Conservation (phyloP, 2,797 vertebrate genomes). For the Clarias platycephalus region DNA sequence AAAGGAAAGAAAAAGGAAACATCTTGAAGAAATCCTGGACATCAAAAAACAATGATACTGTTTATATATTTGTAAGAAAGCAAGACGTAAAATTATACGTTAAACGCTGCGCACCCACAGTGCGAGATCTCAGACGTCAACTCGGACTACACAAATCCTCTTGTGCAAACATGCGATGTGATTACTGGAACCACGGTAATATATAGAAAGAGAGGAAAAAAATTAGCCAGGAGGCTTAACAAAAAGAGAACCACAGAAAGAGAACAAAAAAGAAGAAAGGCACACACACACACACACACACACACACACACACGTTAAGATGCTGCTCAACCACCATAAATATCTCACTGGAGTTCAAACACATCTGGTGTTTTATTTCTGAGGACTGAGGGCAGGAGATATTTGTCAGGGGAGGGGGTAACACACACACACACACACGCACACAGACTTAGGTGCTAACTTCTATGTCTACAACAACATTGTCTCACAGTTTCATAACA, state of each 20-base stretch:
- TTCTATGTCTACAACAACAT: neutral
- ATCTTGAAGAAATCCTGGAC: slow-evolving; percentile 76
- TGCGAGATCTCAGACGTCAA: slow-evolving; percentile 11
- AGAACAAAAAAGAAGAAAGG: slow-evolving; percentile 56
- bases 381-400: slow-evolving; percentile 71
- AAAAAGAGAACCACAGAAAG: slow-evolving; percentile 35
- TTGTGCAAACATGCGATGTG: slow-evolving; percentile 30
- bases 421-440: slow-evolving; percentile 39
- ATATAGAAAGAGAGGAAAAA: slow-evolving; percentile 20
- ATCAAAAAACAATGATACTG: slow-evolving; percentile 65
- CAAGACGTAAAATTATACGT: slow-evolving; percentile 67
- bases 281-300: slow-evolving; percentile 52
- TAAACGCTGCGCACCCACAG: slow-evolving; percentile 55
- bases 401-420: slow-evolving; percentile 79
- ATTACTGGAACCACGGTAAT: slow-evolving; percentile 42
- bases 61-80: slow-evolving; percentile 71
- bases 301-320: slow-evolving; percentile 50
- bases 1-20: slow-evolving; percentile 37
- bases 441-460: slow-evolving; percentile 25
- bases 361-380: slow-evolving; percentile 80
- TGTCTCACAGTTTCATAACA: neutral
- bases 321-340: slow-evolving; percentile 67
- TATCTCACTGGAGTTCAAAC: slow-evolving; percentile 71
- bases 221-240: slow-evolving; percentile 25
- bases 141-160: slow-evolving; percentile 21